These are phyloP conservation scores for Galeopterus variegatus DNA, from an alignment of 2,113 vertebrate genomes.

Conservation along the genomic window DNA sequence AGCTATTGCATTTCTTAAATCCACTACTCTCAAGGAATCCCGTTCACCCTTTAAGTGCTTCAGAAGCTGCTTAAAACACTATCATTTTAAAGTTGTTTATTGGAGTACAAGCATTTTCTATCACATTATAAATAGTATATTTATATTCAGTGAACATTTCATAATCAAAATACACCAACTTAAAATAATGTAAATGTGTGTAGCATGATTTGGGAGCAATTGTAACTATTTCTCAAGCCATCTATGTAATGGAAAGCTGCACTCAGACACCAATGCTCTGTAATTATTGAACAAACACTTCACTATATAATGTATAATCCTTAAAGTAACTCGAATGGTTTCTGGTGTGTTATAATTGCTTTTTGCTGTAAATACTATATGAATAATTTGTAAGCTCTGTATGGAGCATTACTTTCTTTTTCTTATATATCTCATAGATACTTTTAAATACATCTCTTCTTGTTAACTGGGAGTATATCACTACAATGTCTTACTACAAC, in stretches of 20 bases:
- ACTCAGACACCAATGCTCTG: background rate
- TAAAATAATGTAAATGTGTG: constrained; percentile 63
- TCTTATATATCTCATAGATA: background rate
- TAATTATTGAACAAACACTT: constrained; percentile 73
- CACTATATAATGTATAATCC: background rate
- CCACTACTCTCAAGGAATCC: background rate
- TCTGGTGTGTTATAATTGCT: constrained; percentile 53
- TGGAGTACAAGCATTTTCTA: background rate
- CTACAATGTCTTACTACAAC: background rate
- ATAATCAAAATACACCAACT: constrained; percentile 52
- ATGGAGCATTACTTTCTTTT: background rate
- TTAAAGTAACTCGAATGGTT: constrained; percentile 47
- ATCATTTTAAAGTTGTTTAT: constrained; percentile 53
- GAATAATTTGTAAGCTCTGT: constrained; percentile 64
- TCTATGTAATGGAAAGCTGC: background rate
- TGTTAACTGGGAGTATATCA: background rate
- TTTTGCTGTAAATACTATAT: constrained; percentile 66
- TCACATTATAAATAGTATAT: constrained; percentile 48
- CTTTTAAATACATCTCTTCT: constrained; percentile 2
- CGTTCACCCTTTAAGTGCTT: background rate
- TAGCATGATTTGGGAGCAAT: background rate
- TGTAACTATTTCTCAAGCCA: constrained; percentile 39
- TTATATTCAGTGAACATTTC: constrained; percentile 63
- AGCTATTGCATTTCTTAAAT: background rate
- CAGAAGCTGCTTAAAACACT: background rate